These are phyloP conservation scores for Sanderia malayensis DNA, from an alignment of 30 jellyfish, hydroid and myxozoan species.

Conservation along the genomic window DNA sequence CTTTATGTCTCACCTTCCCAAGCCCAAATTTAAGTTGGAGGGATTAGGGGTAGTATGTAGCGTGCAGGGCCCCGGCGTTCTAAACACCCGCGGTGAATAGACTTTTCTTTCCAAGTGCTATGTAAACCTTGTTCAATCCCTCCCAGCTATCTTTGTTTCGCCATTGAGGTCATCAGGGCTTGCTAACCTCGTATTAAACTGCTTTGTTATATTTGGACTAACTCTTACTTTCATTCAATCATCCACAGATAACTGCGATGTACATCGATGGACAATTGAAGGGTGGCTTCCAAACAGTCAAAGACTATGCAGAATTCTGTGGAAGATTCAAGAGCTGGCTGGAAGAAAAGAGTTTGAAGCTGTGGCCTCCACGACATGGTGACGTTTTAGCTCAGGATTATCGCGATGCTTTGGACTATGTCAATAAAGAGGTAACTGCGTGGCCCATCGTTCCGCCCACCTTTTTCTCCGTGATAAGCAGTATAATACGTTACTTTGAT, in stretches of 20 bases:
- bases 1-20: no score
- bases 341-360: constrained; percentile 70
- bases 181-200: constrained; percentile 9
- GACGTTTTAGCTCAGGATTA: constrained; percentile 88
- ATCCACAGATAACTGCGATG: constrained; percentile 95
- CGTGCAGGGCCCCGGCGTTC: no score
- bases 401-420: constrained; percentile 87
- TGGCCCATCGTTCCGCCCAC: no score
- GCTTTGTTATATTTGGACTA: constrained; percentile 11
- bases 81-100: no score
- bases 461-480: no score
- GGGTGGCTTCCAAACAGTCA: constrained; percentile 97
- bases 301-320: constrained; percentile 91
- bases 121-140: no score
- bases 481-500: no score
- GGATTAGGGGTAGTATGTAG: no score
- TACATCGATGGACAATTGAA: constrained; percentile 90
- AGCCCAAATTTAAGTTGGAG: no score
- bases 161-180: no score
- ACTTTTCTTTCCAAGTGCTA: no score
- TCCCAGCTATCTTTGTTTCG: no score
- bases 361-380: constrained; percentile 96
- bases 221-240: constrained; percentile 1
- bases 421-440: constrained; percentile 86
- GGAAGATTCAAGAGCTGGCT: constrained; percentile 88